Evolutionary conservation across 2,797 vertebrate species (phyloP), one percentile per base, ranked within the genome.

Genomic region (Smutsia gigantea): DNA sequence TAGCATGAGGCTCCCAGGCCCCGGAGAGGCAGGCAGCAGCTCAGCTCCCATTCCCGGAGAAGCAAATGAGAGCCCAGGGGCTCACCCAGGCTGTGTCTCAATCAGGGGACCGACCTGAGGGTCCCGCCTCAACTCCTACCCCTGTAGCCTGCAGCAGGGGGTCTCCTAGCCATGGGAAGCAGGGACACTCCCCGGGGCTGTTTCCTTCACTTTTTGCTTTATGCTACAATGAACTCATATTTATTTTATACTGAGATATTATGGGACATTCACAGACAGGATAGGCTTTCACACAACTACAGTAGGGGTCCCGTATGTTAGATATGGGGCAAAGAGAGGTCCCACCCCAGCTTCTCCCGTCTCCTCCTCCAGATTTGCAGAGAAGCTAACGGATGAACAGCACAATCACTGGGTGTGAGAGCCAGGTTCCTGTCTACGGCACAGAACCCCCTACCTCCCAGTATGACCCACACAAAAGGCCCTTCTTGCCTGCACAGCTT

Each of bases 381-480:
- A 69, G 25, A 66, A 10, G 42, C 12, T 8, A 69, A 29, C 17
- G 53, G 42, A 19, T 25, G 42, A 21, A 34, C 4, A 6, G 42
- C 13, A 31, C 14, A 29, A 31, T 5, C 51, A 39, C 66, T 9
- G 0, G 11, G 34, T 7, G 11, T 0, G 17, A 59, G 14, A 6
- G 19, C 31, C 37, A 0, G 25, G 23, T 13, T n/a, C 23, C 77
- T 27, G 21, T 21, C 53, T 15, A 59, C 63, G 37, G 42, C 13
- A 39, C 17, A 3, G 25, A 25, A 21, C 42, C 51, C 19, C 51
- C 72, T 21, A 23, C 31, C 49, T 59, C 25, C 27, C 7, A 15
- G 19, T 4, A 4, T 11, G 18, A 23, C 13, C 49, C 46, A 11
- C n/a, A 34, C 14, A 0, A 18, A 89, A 53, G 10, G 17, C 31